Conservation (phyloP, 2,888 invertebrate species). For the Ochropleura plecta region DNA sequence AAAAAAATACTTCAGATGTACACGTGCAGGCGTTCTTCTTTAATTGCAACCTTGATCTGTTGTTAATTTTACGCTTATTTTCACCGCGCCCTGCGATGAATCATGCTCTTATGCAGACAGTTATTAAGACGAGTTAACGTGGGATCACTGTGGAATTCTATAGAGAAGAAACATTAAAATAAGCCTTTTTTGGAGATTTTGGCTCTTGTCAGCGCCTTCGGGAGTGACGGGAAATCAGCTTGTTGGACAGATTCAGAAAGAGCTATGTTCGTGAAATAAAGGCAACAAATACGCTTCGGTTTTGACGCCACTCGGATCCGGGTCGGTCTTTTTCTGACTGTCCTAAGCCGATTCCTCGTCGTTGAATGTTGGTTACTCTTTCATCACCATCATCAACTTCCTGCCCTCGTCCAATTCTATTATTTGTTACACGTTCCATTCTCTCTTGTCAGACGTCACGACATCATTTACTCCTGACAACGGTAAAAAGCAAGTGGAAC, state of each 20-base stretch:
- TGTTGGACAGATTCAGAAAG: background rate
- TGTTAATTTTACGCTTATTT: constrained; percentile 86
- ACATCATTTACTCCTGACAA: constrained; percentile 12
- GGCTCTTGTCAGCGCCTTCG: background rate
- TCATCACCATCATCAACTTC: constrained; percentile 35
- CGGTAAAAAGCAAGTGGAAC: constrained; percentile 46
- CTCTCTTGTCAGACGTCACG: too few relatives aligned
- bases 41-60: constrained; percentile 83
- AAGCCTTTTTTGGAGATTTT: background rate
- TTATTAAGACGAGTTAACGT: constrained; percentile 43
- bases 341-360: background rate
- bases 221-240: background rate
- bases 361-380: background rate
- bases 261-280: background rate
- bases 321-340: background rate
- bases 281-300: background rate
- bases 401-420: too few relatives aligned
- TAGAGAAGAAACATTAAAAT: background rate
- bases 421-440: too few relatives aligned
- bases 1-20: constrained; percentile 68
- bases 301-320: background rate
- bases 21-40: constrained; percentile 68
- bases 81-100: constrained; percentile 77
- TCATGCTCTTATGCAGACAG: constrained; percentile 69
- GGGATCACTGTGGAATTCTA: background rate